Percentiles rank a stretch among this genome's conserved stretches.
Evolutionary conservation across 2,888 invertebrate genomes (phyloP).

Genomic region (Monopis laevigella): DNA sequence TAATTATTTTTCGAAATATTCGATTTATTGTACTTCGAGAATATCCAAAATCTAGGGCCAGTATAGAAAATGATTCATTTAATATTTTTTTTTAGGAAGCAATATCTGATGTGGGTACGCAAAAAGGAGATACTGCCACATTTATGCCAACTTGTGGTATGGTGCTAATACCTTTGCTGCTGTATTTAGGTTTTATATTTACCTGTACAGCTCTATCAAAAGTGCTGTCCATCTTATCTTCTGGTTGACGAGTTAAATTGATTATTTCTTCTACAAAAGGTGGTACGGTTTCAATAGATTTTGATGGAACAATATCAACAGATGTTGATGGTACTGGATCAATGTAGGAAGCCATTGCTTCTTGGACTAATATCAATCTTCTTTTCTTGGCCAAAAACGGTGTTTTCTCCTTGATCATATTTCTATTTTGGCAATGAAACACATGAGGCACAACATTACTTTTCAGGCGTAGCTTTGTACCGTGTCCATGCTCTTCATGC

Average conservation of each 20-base stretch:
- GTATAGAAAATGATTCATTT: constrained; percentile 9
- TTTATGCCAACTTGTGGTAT: too few relatives aligned
- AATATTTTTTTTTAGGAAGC: constrained; percentile 12
- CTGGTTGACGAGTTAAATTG: too few relatives aligned
- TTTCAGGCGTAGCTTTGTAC: not conserved
- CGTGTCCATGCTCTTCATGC: not conserved
- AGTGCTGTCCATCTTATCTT: too few relatives aligned
- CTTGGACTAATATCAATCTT: too few relatives aligned
- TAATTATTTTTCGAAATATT: constrained; percentile 8
- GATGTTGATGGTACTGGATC: too few relatives aligned
- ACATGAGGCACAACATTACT: not conserved
- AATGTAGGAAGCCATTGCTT: too few relatives aligned
- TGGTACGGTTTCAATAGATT: too few relatives aligned
- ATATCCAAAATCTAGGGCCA: constrained; percentile 9
- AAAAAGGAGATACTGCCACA: not conserved
- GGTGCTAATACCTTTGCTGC: not conserved
- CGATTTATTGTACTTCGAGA: constrained; percentile 2
- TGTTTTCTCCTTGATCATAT: too few relatives aligned
- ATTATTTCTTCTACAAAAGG: too few relatives aligned
- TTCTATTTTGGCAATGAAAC: not conserved
- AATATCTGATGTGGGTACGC: not conserved
- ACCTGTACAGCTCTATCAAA: not conserved
- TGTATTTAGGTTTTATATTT: not conserved
- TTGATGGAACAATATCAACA: too few relatives aligned
- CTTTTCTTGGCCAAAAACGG: too few relatives aligned